phyloP scores from a whole-genome alignment of 2,113 vertebrate species.

The Hyperoodon ampullatus region DNA sequence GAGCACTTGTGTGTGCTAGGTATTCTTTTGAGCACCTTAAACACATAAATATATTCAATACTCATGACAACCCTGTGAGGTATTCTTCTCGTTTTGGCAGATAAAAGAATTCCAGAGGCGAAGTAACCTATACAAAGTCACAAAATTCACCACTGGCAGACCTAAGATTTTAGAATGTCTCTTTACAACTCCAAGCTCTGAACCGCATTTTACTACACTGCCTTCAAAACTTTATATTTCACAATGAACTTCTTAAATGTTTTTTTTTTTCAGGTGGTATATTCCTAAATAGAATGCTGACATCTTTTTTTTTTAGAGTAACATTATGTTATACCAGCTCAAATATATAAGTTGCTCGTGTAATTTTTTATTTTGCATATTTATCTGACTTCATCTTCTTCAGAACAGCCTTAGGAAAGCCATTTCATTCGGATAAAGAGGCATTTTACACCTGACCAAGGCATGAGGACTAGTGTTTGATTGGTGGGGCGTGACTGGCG shows the following conservation, averaged over 20 bases:
- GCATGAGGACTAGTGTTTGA: neutral
- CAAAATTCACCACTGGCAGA: neutral
- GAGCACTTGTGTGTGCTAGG: neutral
- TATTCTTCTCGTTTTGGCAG: conserved; percentile 9
- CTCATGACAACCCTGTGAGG: neutral
- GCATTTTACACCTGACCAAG: neutral
- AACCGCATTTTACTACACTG: neutral
- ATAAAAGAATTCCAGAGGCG: neutral
- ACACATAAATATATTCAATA: neutral
- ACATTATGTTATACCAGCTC: neutral
- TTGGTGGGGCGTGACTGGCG: neutral
- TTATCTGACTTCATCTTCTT: neutral
- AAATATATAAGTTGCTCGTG: neutral
- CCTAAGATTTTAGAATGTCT: conserved; percentile 14
- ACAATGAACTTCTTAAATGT: neutral
- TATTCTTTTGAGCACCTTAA: neutral
- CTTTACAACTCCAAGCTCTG: neutral
- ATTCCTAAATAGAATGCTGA: neutral
- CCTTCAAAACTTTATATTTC: conserved; percentile 17
- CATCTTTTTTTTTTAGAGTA: neutral
- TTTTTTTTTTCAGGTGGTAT: neutral
- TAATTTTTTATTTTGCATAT: conserved; percentile 26
- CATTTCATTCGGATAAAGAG: neutral
- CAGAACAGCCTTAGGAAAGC: neutral
- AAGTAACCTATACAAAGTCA: neutral